phyloP scores from a whole-genome alignment of 2,888 invertebrate species.

The Phoronis australis region DNA sequence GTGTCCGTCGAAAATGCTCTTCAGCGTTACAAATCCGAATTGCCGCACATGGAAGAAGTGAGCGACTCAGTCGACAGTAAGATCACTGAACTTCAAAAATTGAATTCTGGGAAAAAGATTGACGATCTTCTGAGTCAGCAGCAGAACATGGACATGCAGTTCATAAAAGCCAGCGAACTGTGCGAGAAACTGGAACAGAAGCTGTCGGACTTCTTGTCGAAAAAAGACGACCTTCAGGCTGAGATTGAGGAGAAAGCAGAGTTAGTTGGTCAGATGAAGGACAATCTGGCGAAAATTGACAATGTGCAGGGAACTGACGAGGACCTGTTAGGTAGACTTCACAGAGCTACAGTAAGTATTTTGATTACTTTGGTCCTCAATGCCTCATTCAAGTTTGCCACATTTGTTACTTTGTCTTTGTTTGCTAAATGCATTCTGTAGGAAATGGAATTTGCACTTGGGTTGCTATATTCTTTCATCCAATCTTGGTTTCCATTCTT shows the following conservation, averaged over 20 bases:
- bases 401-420: no score
- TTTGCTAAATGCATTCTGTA: no score
- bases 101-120: slow-evolving; percentile 68
- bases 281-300: slow-evolving; percentile 36
- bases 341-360: slow-evolving; percentile 58
- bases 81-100: slow-evolving; percentile 70
- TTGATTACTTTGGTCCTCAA: no score
- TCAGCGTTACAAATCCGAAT: slow-evolving; percentile 58
- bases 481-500: no score
- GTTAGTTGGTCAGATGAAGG: slow-evolving; percentile 36
- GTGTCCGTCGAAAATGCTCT: slow-evolving; percentile 64
- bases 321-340: slow-evolving; percentile 72
- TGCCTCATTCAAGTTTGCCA: no score
- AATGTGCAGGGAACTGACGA: slow-evolving; percentile 69
- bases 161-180: slow-evolving; percentile 67
- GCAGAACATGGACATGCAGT: slow-evolving; percentile 56
- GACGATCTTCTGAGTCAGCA: slow-evolving; percentile 52
- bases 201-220: slow-evolving; percentile 64
- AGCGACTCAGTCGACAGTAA: slow-evolving; percentile 74
- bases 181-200: slow-evolving; percentile 71
- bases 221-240: slow-evolving; percentile 35
- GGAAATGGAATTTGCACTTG: no score
- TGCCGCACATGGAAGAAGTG: slow-evolving; percentile 71
- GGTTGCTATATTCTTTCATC: no score
- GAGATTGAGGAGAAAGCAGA: slow-evolving; percentile 36